Conservation (phyloP, 2,888 invertebrate species). For the Trimorus sp. region DNA sequence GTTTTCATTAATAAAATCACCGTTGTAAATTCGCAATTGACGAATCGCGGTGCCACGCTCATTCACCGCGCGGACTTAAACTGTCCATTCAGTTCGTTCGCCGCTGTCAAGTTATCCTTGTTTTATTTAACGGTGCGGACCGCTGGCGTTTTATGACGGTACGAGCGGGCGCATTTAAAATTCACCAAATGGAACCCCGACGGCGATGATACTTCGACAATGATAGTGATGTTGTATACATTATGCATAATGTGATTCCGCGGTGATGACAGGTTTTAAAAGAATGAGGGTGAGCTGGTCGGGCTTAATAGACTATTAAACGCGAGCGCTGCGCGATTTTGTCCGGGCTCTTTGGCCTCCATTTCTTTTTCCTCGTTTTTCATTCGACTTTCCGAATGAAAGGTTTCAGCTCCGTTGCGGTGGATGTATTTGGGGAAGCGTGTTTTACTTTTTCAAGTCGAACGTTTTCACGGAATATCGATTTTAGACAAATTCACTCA, state of each 20-base stretch:
- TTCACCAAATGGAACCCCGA: conserved; percentile 33
- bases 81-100: conserved; percentile 48
- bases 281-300: conserved; percentile 32
- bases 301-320: conserved; percentile 42
- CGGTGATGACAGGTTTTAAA: conserved; percentile 35
- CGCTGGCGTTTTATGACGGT: conserved; percentile 55
- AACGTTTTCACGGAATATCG: no score
- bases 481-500: no score
- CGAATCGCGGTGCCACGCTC: conserved; percentile 30
- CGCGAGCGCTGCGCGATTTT: background rate
- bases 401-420: no score
- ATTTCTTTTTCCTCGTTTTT: no score
- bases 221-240: conserved; percentile 54
- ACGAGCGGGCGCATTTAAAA: conserved; percentile 57
- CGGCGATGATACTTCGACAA: conserved; percentile 52
- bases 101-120: conserved; percentile 53
- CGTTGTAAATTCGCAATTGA: conserved; percentile 48
- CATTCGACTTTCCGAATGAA: no score
- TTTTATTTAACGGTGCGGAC: conserved; percentile 60
- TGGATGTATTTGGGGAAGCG: no score
- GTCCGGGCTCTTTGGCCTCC: no score
- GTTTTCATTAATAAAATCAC: conserved; percentile 55
- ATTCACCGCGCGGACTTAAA: conserved; percentile 42
- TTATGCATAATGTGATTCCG: conserved; percentile 52
- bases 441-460: no score